Percentiles rank a stretch among this genome's conserved stretches.
These are phyloP conservation scores for Tigriopus californicus DNA, from an alignment of 2,888 invertebrate species.

Conservation along the genomic window DNA sequence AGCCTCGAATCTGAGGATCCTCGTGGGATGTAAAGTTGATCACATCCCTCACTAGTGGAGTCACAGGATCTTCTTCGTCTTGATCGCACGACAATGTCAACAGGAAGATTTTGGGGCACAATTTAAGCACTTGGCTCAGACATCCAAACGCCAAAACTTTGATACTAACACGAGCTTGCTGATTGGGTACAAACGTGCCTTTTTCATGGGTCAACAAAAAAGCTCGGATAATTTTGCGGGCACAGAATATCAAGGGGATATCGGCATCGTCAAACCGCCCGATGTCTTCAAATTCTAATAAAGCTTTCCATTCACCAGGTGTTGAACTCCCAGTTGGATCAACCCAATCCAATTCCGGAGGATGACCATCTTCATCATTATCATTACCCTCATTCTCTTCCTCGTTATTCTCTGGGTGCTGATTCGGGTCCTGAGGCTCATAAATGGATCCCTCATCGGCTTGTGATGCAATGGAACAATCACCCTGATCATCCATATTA, in stretches of 20 bases:
- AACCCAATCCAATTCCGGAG: background rate
- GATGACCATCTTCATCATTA: background rate
- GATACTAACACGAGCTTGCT: conserved; percentile 62
- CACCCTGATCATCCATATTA: no score
- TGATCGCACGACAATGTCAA: conserved; percentile 31
- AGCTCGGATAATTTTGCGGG: conserved; percentile 46
- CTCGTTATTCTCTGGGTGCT: background rate
- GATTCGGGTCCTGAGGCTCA: background rate
- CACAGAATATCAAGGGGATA: conserved; percentile 47
- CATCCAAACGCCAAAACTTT: conserved; percentile 70
- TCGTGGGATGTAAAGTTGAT: conserved; percentile 5
- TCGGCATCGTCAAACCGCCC: conserved; percentile 45
- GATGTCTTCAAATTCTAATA: conserved; percentile 28
- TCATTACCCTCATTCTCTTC: background rate
- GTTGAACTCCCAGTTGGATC: background rate
- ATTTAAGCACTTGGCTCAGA: conserved; percentile 48
- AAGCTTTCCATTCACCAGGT: conserved; percentile 25
- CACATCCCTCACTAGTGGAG: conserved; percentile 4
- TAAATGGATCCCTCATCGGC: background rate
- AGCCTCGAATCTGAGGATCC: conserved; percentile 16
- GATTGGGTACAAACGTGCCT: conserved; percentile 47
- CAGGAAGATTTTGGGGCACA: conserved; percentile 53
- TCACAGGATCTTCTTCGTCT: conserved; percentile 4
- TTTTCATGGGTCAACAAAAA: conserved; percentile 44
- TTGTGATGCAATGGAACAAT: no score